These are phyloP conservation scores for Coracopsis vasa DNA, from an alignment of 2,113 vertebrate genomes.

Conservation along the genomic window DNA sequence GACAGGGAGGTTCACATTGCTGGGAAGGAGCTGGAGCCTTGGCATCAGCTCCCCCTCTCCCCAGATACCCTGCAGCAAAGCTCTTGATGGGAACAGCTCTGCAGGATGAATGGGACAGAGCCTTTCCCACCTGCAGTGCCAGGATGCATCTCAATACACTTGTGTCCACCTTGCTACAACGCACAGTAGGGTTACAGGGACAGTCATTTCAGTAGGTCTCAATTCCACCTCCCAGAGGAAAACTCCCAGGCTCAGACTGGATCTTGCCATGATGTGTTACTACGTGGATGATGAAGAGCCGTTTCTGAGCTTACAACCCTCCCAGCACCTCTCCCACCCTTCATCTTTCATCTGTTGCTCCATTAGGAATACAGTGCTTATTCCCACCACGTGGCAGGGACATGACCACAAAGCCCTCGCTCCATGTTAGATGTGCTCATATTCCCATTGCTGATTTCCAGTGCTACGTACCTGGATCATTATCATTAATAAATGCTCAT, in stretches of 20 bases:
- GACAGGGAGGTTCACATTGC: background rate
- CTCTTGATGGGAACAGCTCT: rapidly evolving
- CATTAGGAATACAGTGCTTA: rapidly evolving
- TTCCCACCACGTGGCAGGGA: rapidly evolving
- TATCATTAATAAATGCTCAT: background rate
- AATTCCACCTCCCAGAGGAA: background rate
- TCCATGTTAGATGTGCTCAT: rapidly evolving
- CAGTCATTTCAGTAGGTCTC: rapidly evolving
- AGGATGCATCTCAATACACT: rapidly evolving
- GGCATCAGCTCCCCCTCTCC: rapidly evolving
- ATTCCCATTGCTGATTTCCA: background rate
- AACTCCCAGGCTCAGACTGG: background rate
- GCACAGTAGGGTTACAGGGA: rapidly evolving
- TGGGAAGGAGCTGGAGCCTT: background rate
- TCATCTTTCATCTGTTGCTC: background rate
- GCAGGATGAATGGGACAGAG: background rate
- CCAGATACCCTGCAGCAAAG: background rate
- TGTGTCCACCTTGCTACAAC: background rate
- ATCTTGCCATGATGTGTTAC: rapidly evolving
- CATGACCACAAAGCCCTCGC: rapidly evolving
- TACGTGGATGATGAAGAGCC: rapidly evolving
- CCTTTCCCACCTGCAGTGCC: rapidly evolving
- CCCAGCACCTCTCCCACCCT: background rate
- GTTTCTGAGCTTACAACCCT: rapidly evolving
- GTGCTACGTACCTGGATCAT: background rate